A percentile compares a stretch with the other conserved stretches of the same genome.
These are phyloP conservation scores for Tetramorium parvispinum DNA, from an alignment of 1,140 invertebrate species.

Conservation along the genomic window DNA sequence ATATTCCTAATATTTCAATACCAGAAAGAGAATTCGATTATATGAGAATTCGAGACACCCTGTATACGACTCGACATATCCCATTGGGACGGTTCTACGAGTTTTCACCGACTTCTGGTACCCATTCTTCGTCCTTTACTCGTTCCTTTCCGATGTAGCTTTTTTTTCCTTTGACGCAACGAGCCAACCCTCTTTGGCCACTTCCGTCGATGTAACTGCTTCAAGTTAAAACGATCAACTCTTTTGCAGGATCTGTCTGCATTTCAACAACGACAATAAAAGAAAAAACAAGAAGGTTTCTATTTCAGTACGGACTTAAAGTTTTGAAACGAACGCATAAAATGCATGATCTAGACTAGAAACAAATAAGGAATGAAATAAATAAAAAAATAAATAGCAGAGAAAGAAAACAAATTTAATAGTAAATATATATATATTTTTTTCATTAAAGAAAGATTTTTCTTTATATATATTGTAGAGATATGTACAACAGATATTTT, in stretches of 20 bases:
- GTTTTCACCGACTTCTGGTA: conserved; percentile 68
- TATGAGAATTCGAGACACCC: conserved; percentile 17
- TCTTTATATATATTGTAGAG: not conserved
- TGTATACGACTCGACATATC: conserved; percentile 6
- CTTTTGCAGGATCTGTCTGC: conserved; percentile 30
- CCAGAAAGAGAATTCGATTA: not conserved
- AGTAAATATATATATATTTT: not conserved
- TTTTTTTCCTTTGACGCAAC: conserved; percentile 9
- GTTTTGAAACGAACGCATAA: not conserved
- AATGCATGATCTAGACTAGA: not conserved
- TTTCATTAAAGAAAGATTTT: not conserved
- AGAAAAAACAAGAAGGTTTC: conserved; percentile 12
- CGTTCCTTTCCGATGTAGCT: not conserved
- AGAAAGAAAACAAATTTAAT: not conserved
- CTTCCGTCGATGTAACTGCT: conserved; percentile 48
- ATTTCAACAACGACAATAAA: conserved; percentile 24
- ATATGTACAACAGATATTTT: not conserved
- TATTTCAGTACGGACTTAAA: conserved; percentile 8
- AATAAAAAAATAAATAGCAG: not conserved
- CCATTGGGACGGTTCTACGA: conserved; percentile 54
- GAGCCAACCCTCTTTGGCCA: conserved; percentile 52
- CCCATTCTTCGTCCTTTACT: conserved; percentile 40
- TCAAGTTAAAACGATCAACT: conserved; percentile 41
- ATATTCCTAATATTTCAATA: not conserved
- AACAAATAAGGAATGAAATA: not conserved